phyloP scores from a whole-genome alignment of 2,888 invertebrate genomes.

The Lypha dubia region DNA sequence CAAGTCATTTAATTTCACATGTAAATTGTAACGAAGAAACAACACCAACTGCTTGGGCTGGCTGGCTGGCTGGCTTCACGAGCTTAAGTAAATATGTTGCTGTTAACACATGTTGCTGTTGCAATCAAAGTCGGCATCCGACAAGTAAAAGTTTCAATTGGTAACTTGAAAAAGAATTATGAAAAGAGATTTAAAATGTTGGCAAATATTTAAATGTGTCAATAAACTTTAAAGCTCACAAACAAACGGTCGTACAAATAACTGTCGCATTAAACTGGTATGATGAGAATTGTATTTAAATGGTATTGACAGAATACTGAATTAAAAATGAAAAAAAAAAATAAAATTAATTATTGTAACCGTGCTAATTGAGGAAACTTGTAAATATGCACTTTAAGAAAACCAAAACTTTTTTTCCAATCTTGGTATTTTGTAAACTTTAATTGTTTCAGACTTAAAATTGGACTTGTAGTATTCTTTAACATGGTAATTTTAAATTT shows the following conservation, averaged over 20 bases:
- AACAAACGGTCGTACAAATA: constrained; percentile 8
- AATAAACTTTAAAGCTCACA: constrained; percentile 46
- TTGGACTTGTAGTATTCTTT: constrained; percentile 10
- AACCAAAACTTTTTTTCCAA: background rate
- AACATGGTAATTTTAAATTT: constrained; percentile 3
- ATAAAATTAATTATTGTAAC: background rate
- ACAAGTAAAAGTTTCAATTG: constrained; percentile 57
- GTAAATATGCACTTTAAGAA: background rate
- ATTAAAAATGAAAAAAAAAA: no score
- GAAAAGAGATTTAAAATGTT: constrained; percentile 46
- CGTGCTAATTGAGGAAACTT: constrained; percentile 32
- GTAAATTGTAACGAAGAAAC: constrained; percentile 39
- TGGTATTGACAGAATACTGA: background rate
- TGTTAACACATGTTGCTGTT: constrained; percentile 35
- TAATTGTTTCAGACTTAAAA: constrained; percentile 14
- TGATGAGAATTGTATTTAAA: background rate
- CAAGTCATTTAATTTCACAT: constrained; percentile 48
- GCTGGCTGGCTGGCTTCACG: background rate
- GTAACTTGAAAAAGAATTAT: constrained; percentile 14
- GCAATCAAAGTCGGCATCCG: constrained; percentile 54
- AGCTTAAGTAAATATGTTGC: background rate
- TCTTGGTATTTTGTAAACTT: background rate
- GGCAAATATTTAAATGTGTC: constrained; percentile 51
- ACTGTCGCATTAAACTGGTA: background rate
- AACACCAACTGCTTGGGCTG: constrained; percentile 14